A percentile compares a stretch with the other conserved stretches of the same genome.
phyloP scores from a whole-genome alignment of 2,797 vertebrate species.

The Falco cherrug region DNA sequence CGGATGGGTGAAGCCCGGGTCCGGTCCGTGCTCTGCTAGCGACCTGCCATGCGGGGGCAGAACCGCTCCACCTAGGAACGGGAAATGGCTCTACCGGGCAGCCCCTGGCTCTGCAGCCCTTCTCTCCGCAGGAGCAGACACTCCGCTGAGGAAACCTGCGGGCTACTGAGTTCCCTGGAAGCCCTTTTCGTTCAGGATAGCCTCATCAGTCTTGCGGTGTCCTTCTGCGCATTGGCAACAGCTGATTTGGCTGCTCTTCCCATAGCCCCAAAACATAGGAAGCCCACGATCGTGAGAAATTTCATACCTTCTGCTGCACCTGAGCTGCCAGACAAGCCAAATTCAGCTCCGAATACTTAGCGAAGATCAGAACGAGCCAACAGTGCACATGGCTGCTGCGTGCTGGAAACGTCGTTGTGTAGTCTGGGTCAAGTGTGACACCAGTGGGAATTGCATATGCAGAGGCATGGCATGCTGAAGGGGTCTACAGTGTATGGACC shows the following conservation, averaged over 20 bases:
- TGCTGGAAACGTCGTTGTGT: neutral
- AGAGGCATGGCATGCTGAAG: neutral
- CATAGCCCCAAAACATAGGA: neutral
- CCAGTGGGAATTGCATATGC: neutral
- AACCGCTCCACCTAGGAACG: conserved; percentile 45
- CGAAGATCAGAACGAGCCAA: neutral
- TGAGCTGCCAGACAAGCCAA: neutral
- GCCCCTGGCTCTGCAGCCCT: neutral
- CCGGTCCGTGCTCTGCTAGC: neutral
- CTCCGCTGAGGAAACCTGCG: neutral
- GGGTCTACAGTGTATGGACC: neutral
- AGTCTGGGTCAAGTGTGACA: neutral
- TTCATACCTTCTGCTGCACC: neutral
- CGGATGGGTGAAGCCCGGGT: neutral
- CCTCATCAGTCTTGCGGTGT: neutral
- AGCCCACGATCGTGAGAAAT: neutral
- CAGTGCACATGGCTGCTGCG: neutral
- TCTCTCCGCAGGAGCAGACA: neutral
- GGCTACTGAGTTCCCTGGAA: neutral
- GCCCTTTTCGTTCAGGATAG: neutral
- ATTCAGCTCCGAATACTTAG: neutral
- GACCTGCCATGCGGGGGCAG: conserved; percentile 65
- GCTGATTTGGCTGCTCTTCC: neutral
- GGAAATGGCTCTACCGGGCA: neutral
- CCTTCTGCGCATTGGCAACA: neutral